Conservation (phyloP, 2,888 invertebrate species). For the Caenorhabditis japonica region DNA sequence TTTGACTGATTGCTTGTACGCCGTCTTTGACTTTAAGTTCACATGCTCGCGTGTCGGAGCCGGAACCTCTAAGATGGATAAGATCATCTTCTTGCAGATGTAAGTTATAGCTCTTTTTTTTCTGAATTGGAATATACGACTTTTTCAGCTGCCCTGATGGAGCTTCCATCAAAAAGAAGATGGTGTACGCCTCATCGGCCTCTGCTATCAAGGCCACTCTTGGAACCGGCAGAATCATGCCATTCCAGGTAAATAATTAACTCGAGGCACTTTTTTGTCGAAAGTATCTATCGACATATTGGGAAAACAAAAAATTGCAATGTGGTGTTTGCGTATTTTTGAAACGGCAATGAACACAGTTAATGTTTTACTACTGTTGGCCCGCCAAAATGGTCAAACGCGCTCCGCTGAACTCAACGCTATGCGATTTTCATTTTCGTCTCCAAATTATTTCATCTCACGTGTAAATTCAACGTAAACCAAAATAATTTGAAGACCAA, state of each 20-base stretch:
- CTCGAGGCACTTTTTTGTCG: too few relatives aligned
- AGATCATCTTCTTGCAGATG: conserved; percentile 97
- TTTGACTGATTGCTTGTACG: conserved; percentile 91
- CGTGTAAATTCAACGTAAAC: too few relatives aligned
- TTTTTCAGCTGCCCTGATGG: conserved; percentile 88
- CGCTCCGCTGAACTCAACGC: too few relatives aligned
- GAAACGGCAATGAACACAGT: too few relatives aligned
- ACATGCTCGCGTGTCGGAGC: conserved; percentile 90
- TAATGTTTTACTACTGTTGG: too few relatives aligned
- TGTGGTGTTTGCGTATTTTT: too few relatives aligned
- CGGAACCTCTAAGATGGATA: conserved; percentile 94
- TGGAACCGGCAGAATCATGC: conserved; percentile 79
- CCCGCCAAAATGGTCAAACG: too few relatives aligned
- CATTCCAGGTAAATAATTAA: conserved; percentile 76
- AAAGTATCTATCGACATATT: too few relatives aligned
- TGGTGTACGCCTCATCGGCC: conserved; percentile 91
- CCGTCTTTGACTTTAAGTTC: conserved; percentile 95
- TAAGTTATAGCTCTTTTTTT: conserved; percentile 52
- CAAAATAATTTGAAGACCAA: too few relatives aligned
- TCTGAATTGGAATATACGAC: background rate
- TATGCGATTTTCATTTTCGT: too few relatives aligned
- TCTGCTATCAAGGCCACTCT: conserved; percentile 96
- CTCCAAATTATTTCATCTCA: too few relatives aligned
- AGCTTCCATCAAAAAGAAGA: conserved; percentile 89
- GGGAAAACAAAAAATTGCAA: too few relatives aligned